Conservation (phyloP, 2,797 vertebrate species). For the Kryptolebias ocellatus region DNA sequence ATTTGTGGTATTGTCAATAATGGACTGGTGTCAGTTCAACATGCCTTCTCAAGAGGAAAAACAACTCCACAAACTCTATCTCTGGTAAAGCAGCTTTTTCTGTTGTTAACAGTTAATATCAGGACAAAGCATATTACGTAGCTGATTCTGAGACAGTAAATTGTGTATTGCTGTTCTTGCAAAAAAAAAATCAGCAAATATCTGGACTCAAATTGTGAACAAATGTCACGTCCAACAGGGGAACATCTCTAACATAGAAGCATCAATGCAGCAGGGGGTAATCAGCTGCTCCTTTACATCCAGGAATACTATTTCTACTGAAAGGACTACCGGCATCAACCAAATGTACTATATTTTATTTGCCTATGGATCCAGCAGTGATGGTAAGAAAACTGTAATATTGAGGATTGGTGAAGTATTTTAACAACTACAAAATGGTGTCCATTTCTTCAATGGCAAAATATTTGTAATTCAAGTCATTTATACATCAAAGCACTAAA, state of each 20-base stretch:
- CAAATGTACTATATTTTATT: conserved; percentile 75
- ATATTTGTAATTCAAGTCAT: too few species aligned
- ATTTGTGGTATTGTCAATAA: conserved; percentile 66
- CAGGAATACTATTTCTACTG: conserved; percentile 69
- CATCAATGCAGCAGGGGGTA: conserved; percentile 55
- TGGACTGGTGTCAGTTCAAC: conserved; percentile 67
- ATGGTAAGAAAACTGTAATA: conserved; percentile 63
- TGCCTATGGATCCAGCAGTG: conserved; percentile 65
- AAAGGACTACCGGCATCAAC: conserved; percentile 35
- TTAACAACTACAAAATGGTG: too few species aligned
- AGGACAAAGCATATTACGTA: too few species aligned
- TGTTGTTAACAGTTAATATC: background rate
- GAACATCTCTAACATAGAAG: conserved; percentile 61
- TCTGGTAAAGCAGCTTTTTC: conserved; percentile 62
- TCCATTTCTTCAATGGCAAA: too few species aligned
- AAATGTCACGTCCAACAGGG: conserved; percentile 60
- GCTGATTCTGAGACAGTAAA: background rate
- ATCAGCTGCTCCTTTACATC: conserved; percentile 83
- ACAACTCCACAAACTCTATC: conserved; percentile 33
- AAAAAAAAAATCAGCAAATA: too few species aligned
- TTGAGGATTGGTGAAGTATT: too few species aligned
- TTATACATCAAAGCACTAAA: too few species aligned
- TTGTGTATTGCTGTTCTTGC: background rate
- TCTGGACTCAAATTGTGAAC: background rate
- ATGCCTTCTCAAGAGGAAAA: conserved; percentile 70